Evolutionary conservation across 1,140 invertebrate genomes (phyloP).

Genomic region (Pemphigus obesinymphae): DNA sequence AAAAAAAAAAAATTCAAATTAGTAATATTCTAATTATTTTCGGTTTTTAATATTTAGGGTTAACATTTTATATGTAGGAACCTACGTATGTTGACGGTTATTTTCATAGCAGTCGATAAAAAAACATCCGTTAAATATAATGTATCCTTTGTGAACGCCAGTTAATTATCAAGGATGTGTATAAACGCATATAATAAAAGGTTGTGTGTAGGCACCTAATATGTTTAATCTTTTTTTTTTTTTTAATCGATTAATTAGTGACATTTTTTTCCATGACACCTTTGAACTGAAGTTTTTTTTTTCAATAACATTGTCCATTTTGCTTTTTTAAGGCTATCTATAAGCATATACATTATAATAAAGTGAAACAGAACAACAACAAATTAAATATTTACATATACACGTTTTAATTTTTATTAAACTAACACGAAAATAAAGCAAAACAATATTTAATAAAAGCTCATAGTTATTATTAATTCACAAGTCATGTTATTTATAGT

Average conservation of each 20-base stretch:
- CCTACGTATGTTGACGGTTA: no score
- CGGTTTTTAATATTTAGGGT: no score
- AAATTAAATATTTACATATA: not conserved
- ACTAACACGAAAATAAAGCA: not conserved
- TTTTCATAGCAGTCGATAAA: no score
- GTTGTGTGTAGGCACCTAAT: not conserved
- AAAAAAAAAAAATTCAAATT: no score
- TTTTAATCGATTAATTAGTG: not conserved
- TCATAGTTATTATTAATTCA: not conserved
- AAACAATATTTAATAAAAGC: not conserved
- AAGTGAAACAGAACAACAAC: not conserved
- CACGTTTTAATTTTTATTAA: constrained; percentile 4
- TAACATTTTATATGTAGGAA: no score
- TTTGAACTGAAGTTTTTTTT: not conserved
- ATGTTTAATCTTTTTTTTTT: not conserved
- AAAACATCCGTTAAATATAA: not conserved
- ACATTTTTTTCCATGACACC: not conserved
- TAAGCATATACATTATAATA: no score
- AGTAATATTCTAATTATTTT: no score
- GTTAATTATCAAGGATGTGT: not conserved
- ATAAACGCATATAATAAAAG: not conserved
- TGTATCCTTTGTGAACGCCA: not conserved
- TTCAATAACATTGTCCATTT: not conserved
- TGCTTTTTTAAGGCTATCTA: not conserved
- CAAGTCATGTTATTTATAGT: not conserved